A percentile compares a stretch with the other conserved stretches of the same genome.
phyloP scores from a whole-genome alignment of 1,140 invertebrate genomes.

The Mercenaria mercenaria region DNA sequence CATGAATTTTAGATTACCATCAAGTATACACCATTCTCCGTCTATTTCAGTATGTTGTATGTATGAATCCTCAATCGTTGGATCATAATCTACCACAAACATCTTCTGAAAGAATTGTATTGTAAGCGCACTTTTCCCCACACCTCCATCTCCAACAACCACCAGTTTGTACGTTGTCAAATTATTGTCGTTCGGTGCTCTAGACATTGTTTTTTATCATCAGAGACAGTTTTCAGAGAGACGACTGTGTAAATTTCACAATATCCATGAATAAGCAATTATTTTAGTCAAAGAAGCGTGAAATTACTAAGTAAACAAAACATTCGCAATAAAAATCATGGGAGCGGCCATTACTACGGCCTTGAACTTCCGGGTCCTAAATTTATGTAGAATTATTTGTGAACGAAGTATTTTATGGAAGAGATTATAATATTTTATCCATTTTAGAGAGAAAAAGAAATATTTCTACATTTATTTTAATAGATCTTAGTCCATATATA shows the following conservation, averaged over 20 bases:
- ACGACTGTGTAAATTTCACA: no score
- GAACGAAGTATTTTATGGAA: neutral
- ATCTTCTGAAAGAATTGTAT: slow-evolving; percentile 99
- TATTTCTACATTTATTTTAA: no score
- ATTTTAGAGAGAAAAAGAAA: no score
- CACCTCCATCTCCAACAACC: slow-evolving; percentile 95
- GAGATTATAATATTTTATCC: slow-evolving; percentile 82
- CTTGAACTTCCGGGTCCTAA: slow-evolving; percentile 34
- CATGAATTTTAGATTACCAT: slow-evolving; percentile 93
- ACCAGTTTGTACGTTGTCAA: slow-evolving; percentile 95
- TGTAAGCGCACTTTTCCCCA: slow-evolving; percentile 96
- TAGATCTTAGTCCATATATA: no score
- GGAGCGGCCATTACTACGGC: slow-evolving; percentile 41
- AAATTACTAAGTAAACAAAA: slow-evolving; percentile 15
- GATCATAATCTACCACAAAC: slow-evolving; percentile 99
- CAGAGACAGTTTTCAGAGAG: neutral
- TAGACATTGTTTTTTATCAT: slow-evolving; percentile 72
- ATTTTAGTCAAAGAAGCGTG: neutral
- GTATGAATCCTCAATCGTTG: slow-evolving; percentile 99
- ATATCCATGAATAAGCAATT: neutral
- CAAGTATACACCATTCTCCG: slow-evolving; percentile 95
- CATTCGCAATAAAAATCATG: neutral
- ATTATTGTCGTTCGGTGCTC: slow-evolving; percentile 92
- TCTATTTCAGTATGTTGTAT: slow-evolving; percentile 98
- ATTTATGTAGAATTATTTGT: neutral